Conservation (phyloP, 2,797 vertebrate species). For the Anguilla anguilla region DNA sequence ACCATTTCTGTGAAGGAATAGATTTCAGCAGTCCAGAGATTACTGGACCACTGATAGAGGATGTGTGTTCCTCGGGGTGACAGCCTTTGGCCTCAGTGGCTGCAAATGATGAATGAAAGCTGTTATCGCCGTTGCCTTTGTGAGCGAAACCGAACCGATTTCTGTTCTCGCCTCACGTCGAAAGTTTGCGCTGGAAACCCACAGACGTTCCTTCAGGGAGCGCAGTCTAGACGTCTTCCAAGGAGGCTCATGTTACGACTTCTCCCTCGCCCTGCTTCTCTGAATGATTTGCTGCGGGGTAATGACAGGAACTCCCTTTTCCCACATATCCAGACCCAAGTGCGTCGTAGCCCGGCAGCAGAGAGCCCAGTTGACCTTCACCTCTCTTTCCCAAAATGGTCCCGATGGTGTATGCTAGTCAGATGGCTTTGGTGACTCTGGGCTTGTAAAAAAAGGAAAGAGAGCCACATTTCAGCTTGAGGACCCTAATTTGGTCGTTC, state of each 20-base stretch:
- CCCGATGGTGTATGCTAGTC: constrained; percentile 7
- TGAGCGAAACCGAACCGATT: background rate
- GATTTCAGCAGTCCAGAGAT: constrained; percentile 6
- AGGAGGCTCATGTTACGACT: background rate
- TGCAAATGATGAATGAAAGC: background rate
- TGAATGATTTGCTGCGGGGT: background rate
- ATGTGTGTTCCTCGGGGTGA: background rate
- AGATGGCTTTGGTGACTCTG: background rate
- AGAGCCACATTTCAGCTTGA: background rate
- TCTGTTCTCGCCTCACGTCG: constrained; percentile 2
- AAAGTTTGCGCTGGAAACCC: background rate
- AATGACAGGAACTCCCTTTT: constrained; percentile 11
- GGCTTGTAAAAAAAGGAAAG: background rate
- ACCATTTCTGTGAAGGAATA: background rate
- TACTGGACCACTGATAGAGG: background rate
- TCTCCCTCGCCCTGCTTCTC: background rate
- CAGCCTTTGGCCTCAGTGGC: constrained; percentile 4
- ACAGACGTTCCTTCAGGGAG: background rate
- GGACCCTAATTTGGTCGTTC: background rate
- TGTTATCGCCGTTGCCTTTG: background rate
- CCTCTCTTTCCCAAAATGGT: background rate
- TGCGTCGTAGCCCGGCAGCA: background rate
- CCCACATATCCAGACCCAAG: background rate
- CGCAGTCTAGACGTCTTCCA: background rate
- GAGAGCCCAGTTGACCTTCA: background rate